These are phyloP conservation scores for Vultur gryphus DNA, from an alignment of 2,797 vertebrate species.

Conservation along the genomic window DNA sequence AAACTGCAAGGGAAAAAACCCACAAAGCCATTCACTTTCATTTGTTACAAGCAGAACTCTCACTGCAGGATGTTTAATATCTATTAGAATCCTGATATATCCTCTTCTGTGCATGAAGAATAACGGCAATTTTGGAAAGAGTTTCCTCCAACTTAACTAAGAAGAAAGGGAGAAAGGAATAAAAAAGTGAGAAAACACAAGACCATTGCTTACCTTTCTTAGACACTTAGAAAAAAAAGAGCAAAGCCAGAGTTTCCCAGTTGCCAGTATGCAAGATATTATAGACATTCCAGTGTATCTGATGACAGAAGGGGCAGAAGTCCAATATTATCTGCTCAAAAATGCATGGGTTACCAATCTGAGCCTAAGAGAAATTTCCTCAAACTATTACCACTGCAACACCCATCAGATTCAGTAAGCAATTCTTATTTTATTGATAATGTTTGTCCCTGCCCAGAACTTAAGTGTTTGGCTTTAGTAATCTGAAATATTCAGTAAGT, in stretches of 20 bases:
- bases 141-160: neutral
- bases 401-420: neutral
- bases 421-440: conserved; percentile 10
- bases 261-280: neutral
- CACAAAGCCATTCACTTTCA: neutral
- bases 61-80: neutral
- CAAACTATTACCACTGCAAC: neutral
- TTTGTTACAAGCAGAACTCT: conserved; percentile 13
- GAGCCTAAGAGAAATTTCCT: neutral
- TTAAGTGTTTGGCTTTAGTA: conserved; percentile 32
- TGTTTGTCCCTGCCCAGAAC: neutral
- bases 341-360: neutral
- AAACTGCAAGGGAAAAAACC: neutral
- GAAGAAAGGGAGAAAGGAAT: neutral
- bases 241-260: neutral
- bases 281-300: neutral
- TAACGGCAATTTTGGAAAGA: neutral
- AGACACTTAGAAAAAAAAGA: neutral
- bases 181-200: neutral
- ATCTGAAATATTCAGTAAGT: conserved; percentile 43
- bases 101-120: neutral
- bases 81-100: neutral
- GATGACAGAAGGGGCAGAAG: neutral
- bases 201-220: neutral
- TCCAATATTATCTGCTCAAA: neutral